Conservation (phyloP, 2,113 vertebrate genomes). For the Mustela lutreola region DNA sequence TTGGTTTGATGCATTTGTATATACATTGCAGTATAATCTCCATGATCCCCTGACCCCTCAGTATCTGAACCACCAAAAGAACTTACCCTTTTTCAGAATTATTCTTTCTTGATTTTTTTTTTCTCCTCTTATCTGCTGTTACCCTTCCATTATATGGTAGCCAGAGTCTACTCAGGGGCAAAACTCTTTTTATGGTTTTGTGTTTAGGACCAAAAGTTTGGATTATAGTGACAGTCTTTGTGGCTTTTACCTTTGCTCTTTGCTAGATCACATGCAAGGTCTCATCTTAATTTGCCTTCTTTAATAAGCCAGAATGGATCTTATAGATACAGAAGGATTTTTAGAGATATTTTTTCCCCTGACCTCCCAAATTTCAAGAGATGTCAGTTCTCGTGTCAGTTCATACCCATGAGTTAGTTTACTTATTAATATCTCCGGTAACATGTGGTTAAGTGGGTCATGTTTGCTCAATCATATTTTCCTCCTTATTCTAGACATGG, state of each 20-base stretch:
- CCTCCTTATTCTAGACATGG: neutral
- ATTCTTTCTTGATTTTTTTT: neutral
- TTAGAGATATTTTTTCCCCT: neutral
- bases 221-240: neutral
- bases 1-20: neutral
- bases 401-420: neutral
- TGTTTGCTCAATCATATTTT: conserved; percentile 23
- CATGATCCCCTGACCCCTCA: neutral
- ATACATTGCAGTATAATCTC: neutral
- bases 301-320: neutral
- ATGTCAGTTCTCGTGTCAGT: neutral
- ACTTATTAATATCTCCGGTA: neutral
- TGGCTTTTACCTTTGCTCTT: neutral
- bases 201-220: neutral
- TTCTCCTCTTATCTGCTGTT: neutral
- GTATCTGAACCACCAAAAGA: neutral
- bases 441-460: neutral
- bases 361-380: neutral
- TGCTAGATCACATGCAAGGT: neutral
- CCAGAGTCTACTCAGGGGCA: neutral
- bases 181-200: neutral
- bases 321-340: neutral
- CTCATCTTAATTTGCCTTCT: neutral
- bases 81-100: neutral
- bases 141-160: neutral